A percentile compares a stretch with the other conserved stretches of the same genome.
phyloP scores from a whole-genome alignment of 2,888 invertebrate species.

The Drosophila mimetica region DNA sequence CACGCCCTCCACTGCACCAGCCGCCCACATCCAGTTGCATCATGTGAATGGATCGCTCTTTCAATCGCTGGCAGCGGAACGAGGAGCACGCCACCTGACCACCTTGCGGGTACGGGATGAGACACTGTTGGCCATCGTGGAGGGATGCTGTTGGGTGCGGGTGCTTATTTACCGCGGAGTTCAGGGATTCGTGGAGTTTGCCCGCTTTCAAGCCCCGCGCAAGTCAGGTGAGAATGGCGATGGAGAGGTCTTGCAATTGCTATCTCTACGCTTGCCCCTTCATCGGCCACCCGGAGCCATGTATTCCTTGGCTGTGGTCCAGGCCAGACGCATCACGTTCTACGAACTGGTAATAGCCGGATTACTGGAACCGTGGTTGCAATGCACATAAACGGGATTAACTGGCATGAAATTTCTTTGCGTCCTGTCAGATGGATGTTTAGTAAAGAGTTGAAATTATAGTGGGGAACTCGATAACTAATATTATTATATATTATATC shows the following conservation, averaged over 20 bases:
- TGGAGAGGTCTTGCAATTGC: conserved; percentile 57
- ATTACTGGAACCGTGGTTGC: conserved; percentile 58
- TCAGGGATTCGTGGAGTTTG: conserved; percentile 82
- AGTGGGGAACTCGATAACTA: too few species aligned
- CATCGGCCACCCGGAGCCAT: conserved; percentile 40
- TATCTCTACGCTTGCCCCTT: conserved; percentile 52
- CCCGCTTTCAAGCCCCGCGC: conserved; percentile 53
- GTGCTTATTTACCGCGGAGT: conserved; percentile 82
- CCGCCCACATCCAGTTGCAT: conserved; percentile 81
- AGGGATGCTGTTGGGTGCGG: conserved; percentile 76
- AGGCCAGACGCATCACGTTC: conserved; percentile 64
- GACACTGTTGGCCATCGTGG: conserved; percentile 85
- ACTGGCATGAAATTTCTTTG: too few species aligned
- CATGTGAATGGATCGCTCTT: conserved; percentile 84
- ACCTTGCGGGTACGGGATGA: conserved; percentile 84
- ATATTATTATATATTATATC: too few species aligned
- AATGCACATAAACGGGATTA: conserved; percentile 37
- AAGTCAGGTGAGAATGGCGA: neutral
- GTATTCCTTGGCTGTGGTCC: conserved; percentile 62
- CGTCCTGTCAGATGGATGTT: neutral
- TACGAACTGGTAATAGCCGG: conserved; percentile 75
- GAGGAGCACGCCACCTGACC: conserved; percentile 85
- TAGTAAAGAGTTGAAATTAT: neutral
- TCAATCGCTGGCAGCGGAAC: conserved; percentile 85
- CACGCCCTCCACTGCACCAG: conserved; percentile 55